Evolutionary conservation across 2,797 vertebrate genomes (phyloP), one percentile per base, ranked within the genome.

Genomic region (Telmatherina bonti): DNA sequence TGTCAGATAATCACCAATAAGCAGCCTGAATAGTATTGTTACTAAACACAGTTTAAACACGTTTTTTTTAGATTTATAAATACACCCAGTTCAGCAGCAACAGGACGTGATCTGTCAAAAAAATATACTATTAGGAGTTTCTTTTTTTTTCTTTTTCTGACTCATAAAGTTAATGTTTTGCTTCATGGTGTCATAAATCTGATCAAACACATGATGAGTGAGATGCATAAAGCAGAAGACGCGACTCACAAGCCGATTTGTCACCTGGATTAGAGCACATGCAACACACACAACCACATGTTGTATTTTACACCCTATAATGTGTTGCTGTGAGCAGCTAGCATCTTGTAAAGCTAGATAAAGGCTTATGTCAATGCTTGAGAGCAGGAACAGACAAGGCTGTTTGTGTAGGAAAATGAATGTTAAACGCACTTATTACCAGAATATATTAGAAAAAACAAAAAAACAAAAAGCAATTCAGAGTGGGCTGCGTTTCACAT

Each of bases 111-210:
- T 79, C 61, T 47, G 69, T 83, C 51, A 68, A 59, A 64, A 59
- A 49, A 38, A 41, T 67, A 76, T 67, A 70, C 78, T 68, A 77
- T 72, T 72, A 69, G 56, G 79, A 4, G 54, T 38, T 35, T 35
- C 11, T 38, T 11, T 13, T 13, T 38, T 38, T 38, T 74, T 59
- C 35, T 72, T 66, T 74, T 68, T 78, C 35, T 81, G 75, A 81
- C 53, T 77, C 83, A 83, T 57, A 71, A 62, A 66, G 85, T 87
- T 83, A 85, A 81, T 75, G 83, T 82, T 86, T 84, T 72, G 11
- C 0, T 38, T 70, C 38, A 8, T 16, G 1, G 16, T 36, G 53
- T 71, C 71, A 62, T 29, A 68, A 60, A 47, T 76, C 64, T 53
- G 71, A 87, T 75, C 38, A 64, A 73, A 78, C 78, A 53, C 62